These are phyloP conservation scores for Mohoua ochrocephala DNA, from an alignment of 2,113 vertebrate species.

Conservation along the genomic window DNA sequence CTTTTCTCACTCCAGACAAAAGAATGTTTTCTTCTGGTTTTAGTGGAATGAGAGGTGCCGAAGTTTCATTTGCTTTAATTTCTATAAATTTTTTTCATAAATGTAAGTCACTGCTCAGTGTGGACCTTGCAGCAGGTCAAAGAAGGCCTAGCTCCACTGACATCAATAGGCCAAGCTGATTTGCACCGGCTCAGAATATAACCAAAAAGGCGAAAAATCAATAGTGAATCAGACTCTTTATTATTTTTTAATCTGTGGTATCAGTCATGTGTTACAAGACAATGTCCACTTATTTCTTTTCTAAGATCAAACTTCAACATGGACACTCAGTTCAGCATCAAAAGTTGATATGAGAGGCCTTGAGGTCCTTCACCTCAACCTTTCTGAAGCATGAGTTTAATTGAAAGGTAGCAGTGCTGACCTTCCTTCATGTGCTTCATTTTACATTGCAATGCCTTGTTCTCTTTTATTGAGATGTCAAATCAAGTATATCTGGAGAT, in stretches of 20 bases:
- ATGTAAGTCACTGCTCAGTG: not conserved
- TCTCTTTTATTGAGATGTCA: conserved; percentile 46
- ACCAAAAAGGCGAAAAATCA: not conserved
- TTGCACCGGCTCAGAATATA: not conserved
- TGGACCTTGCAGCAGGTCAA: not conserved
- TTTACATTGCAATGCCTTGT: conserved; percentile 16
- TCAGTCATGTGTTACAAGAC: not conserved
- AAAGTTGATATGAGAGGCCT: not conserved
- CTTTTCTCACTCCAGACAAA: not conserved
- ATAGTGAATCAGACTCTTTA: not conserved
- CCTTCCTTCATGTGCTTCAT: conserved; percentile 22
- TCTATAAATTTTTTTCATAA: not conserved
- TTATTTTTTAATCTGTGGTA: not conserved
- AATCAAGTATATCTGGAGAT: not conserved
- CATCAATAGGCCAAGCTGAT: not conserved
- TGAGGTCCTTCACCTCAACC: conserved; percentile 40
- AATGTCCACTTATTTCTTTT: not conserved
- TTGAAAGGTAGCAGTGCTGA: conserved; percentile 38
- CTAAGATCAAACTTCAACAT: not conserved
- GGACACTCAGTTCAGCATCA: not conserved
- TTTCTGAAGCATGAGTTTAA: conserved; percentile 38
- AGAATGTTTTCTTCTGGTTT: not conserved
- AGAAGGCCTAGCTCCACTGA: not conserved
- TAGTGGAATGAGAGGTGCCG: not conserved
- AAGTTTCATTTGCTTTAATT: not conserved